phyloP scores from a whole-genome alignment of 2,797 vertebrate species.

The Brachyalestes nurse region DNA sequence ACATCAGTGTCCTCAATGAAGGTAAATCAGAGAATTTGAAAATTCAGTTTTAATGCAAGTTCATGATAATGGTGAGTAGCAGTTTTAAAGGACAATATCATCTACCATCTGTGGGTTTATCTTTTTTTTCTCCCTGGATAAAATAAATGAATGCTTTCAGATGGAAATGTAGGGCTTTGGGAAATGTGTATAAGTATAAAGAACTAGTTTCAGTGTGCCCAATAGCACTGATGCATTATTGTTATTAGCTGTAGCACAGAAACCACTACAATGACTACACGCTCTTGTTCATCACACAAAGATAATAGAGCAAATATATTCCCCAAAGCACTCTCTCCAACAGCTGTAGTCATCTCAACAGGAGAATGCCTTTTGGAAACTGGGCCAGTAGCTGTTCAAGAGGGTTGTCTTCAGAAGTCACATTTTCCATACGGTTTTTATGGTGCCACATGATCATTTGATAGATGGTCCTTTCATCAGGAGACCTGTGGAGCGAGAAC shows the following conservation, averaged over 20 bases:
- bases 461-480: neutral
- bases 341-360: neutral
- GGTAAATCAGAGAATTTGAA: neutral
- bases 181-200: neutral
- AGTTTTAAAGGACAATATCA: neutral
- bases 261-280: neutral
- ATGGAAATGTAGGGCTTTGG: neutral
- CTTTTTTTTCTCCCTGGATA: neutral
- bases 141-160: neutral
- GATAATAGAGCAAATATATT: neutral
- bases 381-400: neutral
- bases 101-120: neutral
- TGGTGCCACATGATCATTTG: neutral
- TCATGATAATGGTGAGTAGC: neutral
- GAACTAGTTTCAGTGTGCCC: neutral
- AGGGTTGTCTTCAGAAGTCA: neutral
- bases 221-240: neutral
- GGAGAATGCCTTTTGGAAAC: neutral
- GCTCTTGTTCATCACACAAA: neutral
- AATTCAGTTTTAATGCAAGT: neutral
- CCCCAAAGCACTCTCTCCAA: neutral
- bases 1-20: neutral
- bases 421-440: neutral
- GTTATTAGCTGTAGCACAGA: neutral
- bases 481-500: neutral